These are phyloP conservation scores for Festucalex cinctus DNA, from an alignment of 2,113 vertebrate species.

Conservation along the genomic window DNA sequence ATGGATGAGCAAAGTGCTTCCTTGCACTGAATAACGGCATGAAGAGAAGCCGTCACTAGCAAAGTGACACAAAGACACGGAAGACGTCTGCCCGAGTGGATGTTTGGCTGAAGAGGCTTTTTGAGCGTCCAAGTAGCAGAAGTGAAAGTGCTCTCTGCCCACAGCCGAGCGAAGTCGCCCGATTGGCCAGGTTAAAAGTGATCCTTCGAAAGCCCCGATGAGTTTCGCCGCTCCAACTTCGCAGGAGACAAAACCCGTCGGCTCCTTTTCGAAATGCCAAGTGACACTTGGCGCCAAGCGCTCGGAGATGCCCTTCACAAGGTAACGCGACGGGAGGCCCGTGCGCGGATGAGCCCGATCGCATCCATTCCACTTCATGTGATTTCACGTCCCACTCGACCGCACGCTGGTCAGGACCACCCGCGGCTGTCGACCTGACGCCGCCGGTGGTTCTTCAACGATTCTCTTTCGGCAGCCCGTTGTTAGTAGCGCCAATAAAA, in stretches of 20 bases:
- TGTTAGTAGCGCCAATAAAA: slow-evolving; percentile 31
- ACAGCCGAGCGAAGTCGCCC: slow-evolving; percentile 20
- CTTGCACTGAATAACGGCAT: slow-evolving; percentile 40
- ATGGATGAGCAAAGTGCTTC: slow-evolving; percentile 49
- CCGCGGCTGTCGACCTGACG: slow-evolving; percentile 45
- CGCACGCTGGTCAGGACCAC: slow-evolving; percentile 42
- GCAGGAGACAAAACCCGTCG: slow-evolving; percentile 10
- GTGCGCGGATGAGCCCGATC: slow-evolving; percentile 56
- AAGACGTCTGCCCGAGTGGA: slow-evolving; percentile 33
- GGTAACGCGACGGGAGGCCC: slow-evolving; percentile 62
- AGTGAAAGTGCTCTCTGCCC: slow-evolving; percentile 25
- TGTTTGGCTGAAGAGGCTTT: slow-evolving; percentile 41
- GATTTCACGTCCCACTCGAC: slow-evolving; percentile 52
- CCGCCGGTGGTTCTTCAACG: slow-evolving; percentile 9
- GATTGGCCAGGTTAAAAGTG: slow-evolving; percentile 14
- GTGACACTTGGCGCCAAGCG: slow-evolving; percentile 23
- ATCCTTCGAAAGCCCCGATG: slow-evolving; percentile 14
- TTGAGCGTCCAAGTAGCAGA: slow-evolving; percentile 31
- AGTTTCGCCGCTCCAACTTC: slow-evolving; percentile 22
- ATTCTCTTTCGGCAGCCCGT: slow-evolving; percentile 24
- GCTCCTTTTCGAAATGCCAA: slow-evolving; percentile 18
- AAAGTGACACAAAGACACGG: slow-evolving; percentile 47
- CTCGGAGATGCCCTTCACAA: slow-evolving; percentile 51
- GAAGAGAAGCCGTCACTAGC: slow-evolving; percentile 53
- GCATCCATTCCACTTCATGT: slow-evolving; percentile 68